Evolutionary conservation across 2,888 invertebrate species (phyloP).

Genomic region (Hirtodrosophila trivittata): DNA sequence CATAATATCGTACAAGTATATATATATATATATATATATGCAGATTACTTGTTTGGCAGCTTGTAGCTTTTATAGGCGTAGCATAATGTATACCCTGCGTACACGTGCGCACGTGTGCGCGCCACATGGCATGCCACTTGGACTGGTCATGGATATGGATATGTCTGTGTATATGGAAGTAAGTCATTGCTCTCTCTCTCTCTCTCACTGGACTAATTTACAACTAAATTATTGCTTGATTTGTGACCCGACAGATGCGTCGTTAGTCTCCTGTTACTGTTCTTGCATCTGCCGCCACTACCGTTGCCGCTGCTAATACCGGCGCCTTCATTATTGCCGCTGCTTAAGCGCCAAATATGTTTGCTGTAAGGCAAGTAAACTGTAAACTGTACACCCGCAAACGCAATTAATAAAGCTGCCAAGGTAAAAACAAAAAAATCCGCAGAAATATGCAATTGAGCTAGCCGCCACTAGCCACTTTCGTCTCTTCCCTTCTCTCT

Average conservation of each 20-base stretch:
- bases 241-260: conserved; percentile 64
- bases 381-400: conserved; percentile 49
- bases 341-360: conserved; percentile 46
- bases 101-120: conserved; percentile 70
- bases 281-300: conserved; percentile 27
- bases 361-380: conserved; percentile 47
- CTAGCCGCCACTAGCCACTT: conserved; percentile 24
- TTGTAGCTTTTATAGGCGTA: conserved; percentile 65
- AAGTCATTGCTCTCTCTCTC: conserved; percentile 31
- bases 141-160: conserved; percentile 30
- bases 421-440: conserved; percentile 60
- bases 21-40: conserved; percentile 30
- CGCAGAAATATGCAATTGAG: conserved; percentile 55
- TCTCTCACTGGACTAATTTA: conserved; percentile 19
- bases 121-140: conserved; percentile 53
- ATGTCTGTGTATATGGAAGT: conserved; percentile 52
- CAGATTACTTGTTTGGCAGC: conserved; percentile 51
- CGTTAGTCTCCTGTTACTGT: conserved; percentile 20
- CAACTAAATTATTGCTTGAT: conserved; percentile 61
- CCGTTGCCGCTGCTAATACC: conserved; percentile 24
- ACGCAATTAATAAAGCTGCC: conserved; percentile 72
- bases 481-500: conserved; percentile 1
- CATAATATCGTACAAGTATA: conserved; percentile 24
- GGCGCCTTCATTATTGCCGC: conserved; percentile 49
- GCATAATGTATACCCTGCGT: conserved; percentile 56